phyloP scores from a whole-genome alignment of 1,140 invertebrate species.

The Atta colombica region DNA sequence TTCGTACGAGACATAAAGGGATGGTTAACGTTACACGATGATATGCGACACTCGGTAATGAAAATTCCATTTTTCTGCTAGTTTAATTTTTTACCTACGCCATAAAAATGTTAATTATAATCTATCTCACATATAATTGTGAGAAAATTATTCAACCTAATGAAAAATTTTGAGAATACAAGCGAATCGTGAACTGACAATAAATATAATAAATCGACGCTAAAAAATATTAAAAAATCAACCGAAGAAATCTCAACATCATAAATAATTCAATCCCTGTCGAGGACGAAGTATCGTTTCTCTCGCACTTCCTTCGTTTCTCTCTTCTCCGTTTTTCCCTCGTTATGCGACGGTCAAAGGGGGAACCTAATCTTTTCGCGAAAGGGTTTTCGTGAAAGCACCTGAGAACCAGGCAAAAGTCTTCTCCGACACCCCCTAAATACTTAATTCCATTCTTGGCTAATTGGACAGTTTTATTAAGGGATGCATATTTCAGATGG shows the following conservation, averaged over 20 bases:
- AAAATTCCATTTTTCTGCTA: background rate
- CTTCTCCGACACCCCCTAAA: constrained; percentile 81
- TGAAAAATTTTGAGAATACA: constrained; percentile 4
- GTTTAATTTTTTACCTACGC: constrained; percentile 18
- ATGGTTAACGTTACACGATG: constrained; percentile 3
- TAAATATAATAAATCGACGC: background rate
- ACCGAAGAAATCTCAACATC: constrained; percentile 58
- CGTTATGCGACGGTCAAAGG: constrained; percentile 66
- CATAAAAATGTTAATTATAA: constrained; percentile 56
- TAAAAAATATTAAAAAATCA: background rate
- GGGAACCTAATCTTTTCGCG: constrained; percentile 80
- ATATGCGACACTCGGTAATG: constrained; percentile 2
- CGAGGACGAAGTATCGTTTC: constrained; percentile 50
- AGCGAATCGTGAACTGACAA: constrained; percentile 39
- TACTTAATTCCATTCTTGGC: constrained; percentile 86
- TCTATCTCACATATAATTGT: background rate
- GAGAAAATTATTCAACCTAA: constrained; percentile 13
- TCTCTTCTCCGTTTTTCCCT: background rate
- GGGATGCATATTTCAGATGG: constrained; percentile 87
- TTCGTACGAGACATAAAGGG: constrained; percentile 15
- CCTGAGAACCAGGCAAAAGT: constrained; percentile 70
- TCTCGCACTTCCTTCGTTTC: constrained; percentile 8
- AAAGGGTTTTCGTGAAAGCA: constrained; percentile 76
- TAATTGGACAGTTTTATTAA: constrained; percentile 87
- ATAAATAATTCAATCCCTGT: constrained; percentile 78